Base-by-base conservation (phyloP, 2,888 invertebrate species). In the Ganaspis brasiliensis region DNA sequence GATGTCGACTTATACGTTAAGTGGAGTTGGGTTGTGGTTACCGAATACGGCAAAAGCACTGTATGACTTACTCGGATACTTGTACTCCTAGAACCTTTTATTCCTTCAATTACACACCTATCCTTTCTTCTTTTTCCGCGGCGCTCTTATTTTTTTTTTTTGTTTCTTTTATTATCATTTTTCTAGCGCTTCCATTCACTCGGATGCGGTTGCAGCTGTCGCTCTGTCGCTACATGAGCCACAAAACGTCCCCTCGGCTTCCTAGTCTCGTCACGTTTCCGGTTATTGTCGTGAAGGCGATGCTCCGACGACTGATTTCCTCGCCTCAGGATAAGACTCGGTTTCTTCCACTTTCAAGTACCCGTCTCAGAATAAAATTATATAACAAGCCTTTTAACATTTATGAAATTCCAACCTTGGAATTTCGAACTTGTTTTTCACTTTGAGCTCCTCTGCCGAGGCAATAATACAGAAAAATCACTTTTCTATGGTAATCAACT, bases 231-330 rank as follows among this genome's bases (percentile, higher is more conserved):
- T 31, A 31, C 6, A 31, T 31, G 63, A 63, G 63, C 63, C 37
- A 40, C 63, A 63, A 63, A 40, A 63, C 63, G 40, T 63, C 37
- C 21, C 40, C 21, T 40, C 63, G 40, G 37, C 63, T 40, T 63
- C 63, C 63, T 40, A 63, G 63, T 63, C 63, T 40, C 40, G 63
- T 63, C 63, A 63, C 63, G 63, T 63, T 63, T 63, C 63, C 63
- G 63, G 63, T 63, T 63, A 37, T 40, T 37, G 37, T 63, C 63
- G 37, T 9, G 37, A 40, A 63, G 63, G 63, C 63, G 63, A 63
- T 24, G 40, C 63, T 63, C 40, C 21, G 21, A 40, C 63, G 35
- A 21, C 61, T 40, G 63, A 63, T 63, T 40, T 40, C 63, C 63
- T 63, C 63, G 63, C 63, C 63, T 63, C 63, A n/a, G 63, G 40